Evolutionary conservation across 2,888 invertebrate species (phyloP).

Genomic region (Drosophila cracens): DNA sequence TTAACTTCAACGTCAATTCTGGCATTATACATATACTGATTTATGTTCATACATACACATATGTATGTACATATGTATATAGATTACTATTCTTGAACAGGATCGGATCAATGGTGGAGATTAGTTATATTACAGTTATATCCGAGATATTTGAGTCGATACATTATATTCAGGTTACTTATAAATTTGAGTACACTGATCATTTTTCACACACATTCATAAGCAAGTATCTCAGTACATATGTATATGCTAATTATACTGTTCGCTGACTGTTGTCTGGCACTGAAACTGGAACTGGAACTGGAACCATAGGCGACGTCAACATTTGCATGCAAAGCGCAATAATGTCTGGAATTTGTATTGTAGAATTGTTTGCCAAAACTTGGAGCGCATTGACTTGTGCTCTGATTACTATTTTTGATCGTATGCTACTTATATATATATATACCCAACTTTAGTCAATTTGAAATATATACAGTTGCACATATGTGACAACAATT

Average conservation of each 20-base stretch:
- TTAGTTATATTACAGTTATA: background rate
- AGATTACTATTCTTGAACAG: background rate
- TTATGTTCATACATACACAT: background rate
- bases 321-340: constrained; percentile 56
- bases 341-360: constrained; percentile 52
- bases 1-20: background rate
- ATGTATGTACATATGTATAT: background rate
- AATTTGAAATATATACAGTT: background rate
- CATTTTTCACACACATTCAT: background rate
- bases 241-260: background rate
- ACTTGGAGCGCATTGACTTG: constrained; percentile 7
- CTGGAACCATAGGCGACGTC: background rate
- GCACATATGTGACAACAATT: background rate
- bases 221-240: background rate
- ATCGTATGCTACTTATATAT: too few relatives aligned
- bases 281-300: constrained; percentile 3
- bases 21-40: background rate
- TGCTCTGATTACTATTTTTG: background rate
- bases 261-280: constrained; percentile 6
- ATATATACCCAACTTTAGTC: background rate
- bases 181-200: background rate
- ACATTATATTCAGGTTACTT: background rate
- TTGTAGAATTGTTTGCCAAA: constrained; percentile 18
- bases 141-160: background rate
- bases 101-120: background rate